Conservation (phyloP, 53 echinoderm and acorn worm species). For the Mesocentrotus franciscanus region DNA sequence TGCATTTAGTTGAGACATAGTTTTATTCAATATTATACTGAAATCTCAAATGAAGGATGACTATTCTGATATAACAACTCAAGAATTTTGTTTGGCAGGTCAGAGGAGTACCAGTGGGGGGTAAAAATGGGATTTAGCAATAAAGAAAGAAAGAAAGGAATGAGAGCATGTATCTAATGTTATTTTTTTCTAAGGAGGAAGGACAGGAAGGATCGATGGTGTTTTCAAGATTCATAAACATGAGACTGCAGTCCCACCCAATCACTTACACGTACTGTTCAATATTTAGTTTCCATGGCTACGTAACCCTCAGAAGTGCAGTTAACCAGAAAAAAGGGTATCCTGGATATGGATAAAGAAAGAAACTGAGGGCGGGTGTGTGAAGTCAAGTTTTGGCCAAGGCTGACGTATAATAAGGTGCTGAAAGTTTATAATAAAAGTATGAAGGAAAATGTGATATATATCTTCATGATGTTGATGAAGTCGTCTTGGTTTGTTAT, state of each 20-base stretch:
- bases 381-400: slow-evolving; percentile 31
- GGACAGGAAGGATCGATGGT: background rate
- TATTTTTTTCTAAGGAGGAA: background rate
- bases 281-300: background rate
- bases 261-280: background rate
- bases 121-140: background rate
- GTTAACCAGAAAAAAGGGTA: background rate
- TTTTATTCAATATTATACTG: too few species aligned
- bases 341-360: background rate
- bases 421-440: background rate
- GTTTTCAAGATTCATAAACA: background rate
- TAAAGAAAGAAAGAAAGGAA: background rate
- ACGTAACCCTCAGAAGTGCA: slow-evolving; percentile 5
- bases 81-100: too few species aligned
- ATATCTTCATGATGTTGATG: background rate
- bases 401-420: slow-evolving; percentile 14
- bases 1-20: too few species aligned
- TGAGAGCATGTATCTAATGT: background rate
- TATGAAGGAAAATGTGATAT: background rate
- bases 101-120: too few species aligned
- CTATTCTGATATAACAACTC: too few species aligned
- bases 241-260: background rate
- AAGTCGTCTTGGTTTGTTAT: background rate
- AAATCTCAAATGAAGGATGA: too few species aligned
- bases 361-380: background rate